phyloP scores from a whole-genome alignment of 92 coral and sea anemone genomes.

The Heteractis magnifica region DNA sequence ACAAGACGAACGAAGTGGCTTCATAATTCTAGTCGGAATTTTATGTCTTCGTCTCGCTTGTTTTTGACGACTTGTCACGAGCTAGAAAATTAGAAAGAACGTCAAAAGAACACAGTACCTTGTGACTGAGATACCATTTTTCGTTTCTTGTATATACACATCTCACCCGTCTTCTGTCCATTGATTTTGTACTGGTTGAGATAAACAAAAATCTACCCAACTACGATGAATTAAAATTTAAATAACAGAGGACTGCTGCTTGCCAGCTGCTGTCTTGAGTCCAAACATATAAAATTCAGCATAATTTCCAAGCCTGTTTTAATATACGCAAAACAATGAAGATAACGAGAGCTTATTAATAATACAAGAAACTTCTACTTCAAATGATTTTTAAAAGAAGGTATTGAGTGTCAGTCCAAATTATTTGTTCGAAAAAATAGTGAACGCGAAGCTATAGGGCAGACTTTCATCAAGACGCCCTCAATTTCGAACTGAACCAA shows the following conservation, averaged over 20 bases:
- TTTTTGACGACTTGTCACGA: neutral
- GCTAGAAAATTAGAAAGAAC: neutral
- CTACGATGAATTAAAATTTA: conserved; percentile 26
- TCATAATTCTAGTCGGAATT: neutral
- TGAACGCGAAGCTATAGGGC: neutral
- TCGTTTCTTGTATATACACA: neutral
- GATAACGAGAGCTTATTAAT: conserved; percentile 30
- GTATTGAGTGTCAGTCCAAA: neutral
- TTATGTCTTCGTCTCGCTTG: neutral
- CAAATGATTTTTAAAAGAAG: neutral
- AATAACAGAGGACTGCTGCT: conserved; percentile 16
- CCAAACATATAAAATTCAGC: conserved; percentile 20
- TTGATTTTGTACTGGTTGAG: conserved; percentile 11
- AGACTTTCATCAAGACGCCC: neutral
- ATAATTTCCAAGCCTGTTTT: conserved; percentile 25
- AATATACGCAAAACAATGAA: conserved; percentile 26
- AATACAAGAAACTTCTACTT: conserved; percentile 15
- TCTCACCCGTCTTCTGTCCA: neutral
- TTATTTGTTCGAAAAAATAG: neutral
- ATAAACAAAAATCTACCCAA: conserved; percentile 22
- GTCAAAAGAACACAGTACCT: conserved; percentile 11
- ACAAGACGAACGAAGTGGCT: neutral
- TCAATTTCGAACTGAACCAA: neutral
- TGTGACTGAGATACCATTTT: neutral
- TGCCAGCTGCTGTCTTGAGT: conserved; percentile 25